A percentile compares a stretch with the other conserved stretches of the same genome.
Evolutionary conservation across 2,797 vertebrate genomes (phyloP).

Genomic region (Brachyalestes nurse): DNA sequence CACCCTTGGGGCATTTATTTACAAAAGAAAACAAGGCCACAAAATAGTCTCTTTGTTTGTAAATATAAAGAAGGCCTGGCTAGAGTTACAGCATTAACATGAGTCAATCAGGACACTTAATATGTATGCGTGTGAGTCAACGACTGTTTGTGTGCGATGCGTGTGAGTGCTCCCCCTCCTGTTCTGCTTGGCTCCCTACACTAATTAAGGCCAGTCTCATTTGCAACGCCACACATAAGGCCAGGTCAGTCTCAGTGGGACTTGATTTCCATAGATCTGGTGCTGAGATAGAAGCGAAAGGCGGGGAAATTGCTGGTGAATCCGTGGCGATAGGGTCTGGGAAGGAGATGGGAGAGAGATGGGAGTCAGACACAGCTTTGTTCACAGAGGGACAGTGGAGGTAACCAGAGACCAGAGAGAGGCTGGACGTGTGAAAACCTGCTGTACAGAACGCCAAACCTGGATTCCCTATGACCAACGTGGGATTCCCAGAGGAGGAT

Average conservation of each 20-base stretch:
- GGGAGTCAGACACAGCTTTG: slow-evolving; percentile 79
- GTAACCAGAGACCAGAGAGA: slow-evolving; percentile 78
- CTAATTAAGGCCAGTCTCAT: slow-evolving; percentile 77
- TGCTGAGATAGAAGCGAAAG: slow-evolving; percentile 69
- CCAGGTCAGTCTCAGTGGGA: slow-evolving; percentile 55
- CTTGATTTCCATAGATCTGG: slow-evolving; percentile 79
- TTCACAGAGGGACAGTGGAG: slow-evolving; percentile 78
- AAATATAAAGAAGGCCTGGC: slow-evolving; percentile 71
- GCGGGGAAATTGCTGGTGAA: slow-evolving; percentile 74
- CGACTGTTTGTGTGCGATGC: slow-evolving; percentile 33
- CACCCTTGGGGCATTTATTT: slow-evolving; percentile 76
- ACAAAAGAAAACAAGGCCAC: slow-evolving; percentile 75
- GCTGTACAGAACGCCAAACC: slow-evolving; percentile 70
- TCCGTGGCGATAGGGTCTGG: slow-evolving; percentile 77
- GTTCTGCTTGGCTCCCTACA: slow-evolving; percentile 61
- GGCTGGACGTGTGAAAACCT: slow-evolving; percentile 81
- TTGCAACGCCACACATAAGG: slow-evolving; percentile 75
- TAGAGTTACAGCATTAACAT: slow-evolving; percentile 96
- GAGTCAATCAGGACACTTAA: slow-evolving; percentile 74
- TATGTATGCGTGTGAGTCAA: slow-evolving; percentile 53
- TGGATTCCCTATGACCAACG: slow-evolving; percentile 75
- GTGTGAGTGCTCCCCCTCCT: slow-evolving; percentile 49
- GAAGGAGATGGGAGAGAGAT: slow-evolving; percentile 75
- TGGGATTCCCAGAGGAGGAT: slow-evolving; percentile 69
- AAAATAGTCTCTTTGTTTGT: slow-evolving; percentile 79